These are phyloP conservation scores for Lophius piscatorius DNA, from an alignment of 2,113 vertebrate genomes.

Conservation along the genomic window DNA sequence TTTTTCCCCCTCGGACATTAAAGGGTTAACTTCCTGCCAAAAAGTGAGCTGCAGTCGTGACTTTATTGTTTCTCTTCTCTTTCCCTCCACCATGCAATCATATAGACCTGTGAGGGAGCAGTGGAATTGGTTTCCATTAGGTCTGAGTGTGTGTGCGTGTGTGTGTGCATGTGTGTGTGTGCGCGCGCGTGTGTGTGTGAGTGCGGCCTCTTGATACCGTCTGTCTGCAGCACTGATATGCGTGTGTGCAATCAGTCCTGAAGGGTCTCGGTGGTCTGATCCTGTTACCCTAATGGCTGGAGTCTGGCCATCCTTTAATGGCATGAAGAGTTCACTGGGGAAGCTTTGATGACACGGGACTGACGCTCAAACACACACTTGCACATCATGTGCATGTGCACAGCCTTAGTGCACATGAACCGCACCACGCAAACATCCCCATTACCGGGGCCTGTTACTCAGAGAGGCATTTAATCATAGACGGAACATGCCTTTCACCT, in stretches of 20 bases:
- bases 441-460: constrained; percentile 25
- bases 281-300: constrained; percentile 53
- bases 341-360: constrained; percentile 54
- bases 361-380: background rate
- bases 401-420: constrained; percentile 10
- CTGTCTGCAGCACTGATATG: constrained; percentile 20
- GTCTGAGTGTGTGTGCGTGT: constrained; percentile 1
- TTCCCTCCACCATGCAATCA: background rate
- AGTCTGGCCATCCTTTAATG: constrained; percentile 34
- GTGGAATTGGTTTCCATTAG: constrained; percentile 29
- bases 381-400: constrained; percentile 2
- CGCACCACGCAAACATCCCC: constrained; percentile 34
- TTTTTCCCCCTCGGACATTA: too few relatives aligned
- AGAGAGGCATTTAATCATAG: constrained; percentile 33
- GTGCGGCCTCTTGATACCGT: constrained; percentile 14
- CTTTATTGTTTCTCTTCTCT: constrained; percentile 20
- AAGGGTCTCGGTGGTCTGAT: constrained; percentile 39
- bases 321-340: constrained; percentile 38
- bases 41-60: constrained; percentile 10
- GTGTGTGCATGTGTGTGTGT: background rate
- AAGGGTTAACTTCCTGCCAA: constrained; percentile 34
- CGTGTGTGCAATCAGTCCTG: constrained; percentile 19
- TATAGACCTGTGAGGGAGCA: constrained; percentile 10
- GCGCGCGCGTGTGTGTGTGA: background rate
- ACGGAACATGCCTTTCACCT: constrained; percentile 19